Base-by-base conservation (phyloP, 2,113 vertebrate species). In the Scortum barcoo region DNA sequence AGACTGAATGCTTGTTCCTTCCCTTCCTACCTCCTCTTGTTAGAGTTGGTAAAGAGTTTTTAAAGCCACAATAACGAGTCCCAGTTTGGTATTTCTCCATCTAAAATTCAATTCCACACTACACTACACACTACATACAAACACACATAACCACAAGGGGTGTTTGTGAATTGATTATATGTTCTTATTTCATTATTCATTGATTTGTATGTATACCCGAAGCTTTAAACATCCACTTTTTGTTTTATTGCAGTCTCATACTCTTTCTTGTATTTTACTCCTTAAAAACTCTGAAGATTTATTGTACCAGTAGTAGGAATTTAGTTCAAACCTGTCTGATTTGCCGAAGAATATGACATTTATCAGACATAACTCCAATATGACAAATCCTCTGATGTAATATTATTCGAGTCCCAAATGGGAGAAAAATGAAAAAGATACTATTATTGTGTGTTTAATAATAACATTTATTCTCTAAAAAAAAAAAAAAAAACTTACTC, bases 101-200 rank as follows among this genome's bases (percentile, higher is more conserved):
- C 44, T 61, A 46, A 44, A 48, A 62, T 61, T 68, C 66, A 75
- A 17, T 63, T 61, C 16, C 61, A 46, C 82, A 22, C 62, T 28
- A 28, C 19, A 58, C 16, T 65, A 65, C 33, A 42, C 13, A 17
- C 44, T 61, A n/a, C 65, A 36, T 48, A n/a, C 65, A 36, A 1
- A 54, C 28, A 50, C 53, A 70, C n/a, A 11, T 7, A 44, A 50
- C n/a, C 53, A 60, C 4, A 3, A 14, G 73, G 24, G 60, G 17
- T 19, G 42, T 40, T 20, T 58, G 53, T 50, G 17, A 65, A 46
- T 56, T 17, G n/a, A 58, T 50, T 60, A 50, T 46, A 11, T 22
- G 20, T 46, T 56, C 38, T 50, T 2, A 22, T 72, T 77, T 72
- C 7, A 46, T 36, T 36, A 36, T 36, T 36, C 33, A 36, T 36